A percentile compares a stretch with the other conserved stretches of the same genome.
These are phyloP conservation scores for Malurus cyaneus DNA, from an alignment of 2,113 vertebrate genomes.

Conservation along the genomic window DNA sequence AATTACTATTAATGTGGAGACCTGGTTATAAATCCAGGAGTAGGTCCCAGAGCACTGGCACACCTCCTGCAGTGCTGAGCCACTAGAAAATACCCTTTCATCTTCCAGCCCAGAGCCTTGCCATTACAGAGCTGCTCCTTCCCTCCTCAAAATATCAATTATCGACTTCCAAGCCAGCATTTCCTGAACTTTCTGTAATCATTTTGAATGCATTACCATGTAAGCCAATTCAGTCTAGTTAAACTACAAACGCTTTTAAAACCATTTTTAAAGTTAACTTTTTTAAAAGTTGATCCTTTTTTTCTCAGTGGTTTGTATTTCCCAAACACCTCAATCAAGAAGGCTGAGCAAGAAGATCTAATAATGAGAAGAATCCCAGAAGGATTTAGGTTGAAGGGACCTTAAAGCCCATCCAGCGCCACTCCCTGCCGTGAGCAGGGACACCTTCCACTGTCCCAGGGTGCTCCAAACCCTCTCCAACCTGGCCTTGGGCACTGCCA, in stretches of 20 bases:
- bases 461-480: accelerated
- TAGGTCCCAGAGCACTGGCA: not conserved
- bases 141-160: not conserved
- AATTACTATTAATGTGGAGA: not conserved
- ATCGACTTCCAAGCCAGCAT: not conserved
- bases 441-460: not conserved
- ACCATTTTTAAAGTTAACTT: not conserved
- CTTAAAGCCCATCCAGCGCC: not conserved
- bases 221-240: not conserved
- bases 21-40: not conserved
- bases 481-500: not conserved
- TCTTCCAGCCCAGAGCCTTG: not conserved
- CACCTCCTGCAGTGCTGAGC: not conserved
- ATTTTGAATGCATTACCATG: accelerated
- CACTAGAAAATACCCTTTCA: not conserved
- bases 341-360: not conserved
- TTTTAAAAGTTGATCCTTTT: not conserved
- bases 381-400: not conserved
- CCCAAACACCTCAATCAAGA: not conserved
- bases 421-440: not conserved
- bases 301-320: not conserved
- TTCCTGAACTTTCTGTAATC: not conserved
- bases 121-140: not conserved
- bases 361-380: not conserved
- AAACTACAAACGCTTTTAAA: not conserved